phyloP scores from a whole-genome alignment of 2,113 vertebrate species.

The Pedetes capensis region DNA sequence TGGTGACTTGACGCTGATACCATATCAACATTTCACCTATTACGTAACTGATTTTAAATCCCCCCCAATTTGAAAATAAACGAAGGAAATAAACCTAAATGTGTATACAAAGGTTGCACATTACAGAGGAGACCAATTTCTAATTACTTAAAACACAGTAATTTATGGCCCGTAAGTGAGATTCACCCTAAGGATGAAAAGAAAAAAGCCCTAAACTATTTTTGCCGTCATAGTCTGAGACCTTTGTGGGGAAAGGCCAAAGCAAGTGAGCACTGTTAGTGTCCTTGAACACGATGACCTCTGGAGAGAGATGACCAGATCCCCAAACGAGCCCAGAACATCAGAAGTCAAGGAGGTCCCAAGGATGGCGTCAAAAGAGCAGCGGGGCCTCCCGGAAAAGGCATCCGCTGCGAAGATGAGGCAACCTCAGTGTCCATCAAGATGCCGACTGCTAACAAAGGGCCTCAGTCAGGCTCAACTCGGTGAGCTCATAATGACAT shows the following conservation, averaged over 20 bases:
- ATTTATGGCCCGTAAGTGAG: background rate
- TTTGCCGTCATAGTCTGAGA: too few species aligned
- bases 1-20: background rate
- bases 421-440: too few species aligned
- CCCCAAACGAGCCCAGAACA: background rate
- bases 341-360: background rate
- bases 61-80: background rate
- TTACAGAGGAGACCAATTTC: background rate
- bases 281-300: background rate
- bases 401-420: background rate
- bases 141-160: background rate
- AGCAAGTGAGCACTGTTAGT: too few species aligned
- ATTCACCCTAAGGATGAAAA: background rate
- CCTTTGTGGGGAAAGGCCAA: background rate
- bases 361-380: background rate
- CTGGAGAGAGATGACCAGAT: background rate
- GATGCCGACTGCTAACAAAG: too few species aligned
- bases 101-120: background rate
- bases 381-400: background rate
- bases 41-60: background rate
- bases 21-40: background rate
- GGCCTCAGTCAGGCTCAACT: background rate
- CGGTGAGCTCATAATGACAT: background rate
- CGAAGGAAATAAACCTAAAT: background rate
- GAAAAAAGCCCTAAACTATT: too few species aligned